Evolutionary conservation across 1,140 invertebrate species (phyloP).

Genomic region (Coenobita brevimanus): DNA sequence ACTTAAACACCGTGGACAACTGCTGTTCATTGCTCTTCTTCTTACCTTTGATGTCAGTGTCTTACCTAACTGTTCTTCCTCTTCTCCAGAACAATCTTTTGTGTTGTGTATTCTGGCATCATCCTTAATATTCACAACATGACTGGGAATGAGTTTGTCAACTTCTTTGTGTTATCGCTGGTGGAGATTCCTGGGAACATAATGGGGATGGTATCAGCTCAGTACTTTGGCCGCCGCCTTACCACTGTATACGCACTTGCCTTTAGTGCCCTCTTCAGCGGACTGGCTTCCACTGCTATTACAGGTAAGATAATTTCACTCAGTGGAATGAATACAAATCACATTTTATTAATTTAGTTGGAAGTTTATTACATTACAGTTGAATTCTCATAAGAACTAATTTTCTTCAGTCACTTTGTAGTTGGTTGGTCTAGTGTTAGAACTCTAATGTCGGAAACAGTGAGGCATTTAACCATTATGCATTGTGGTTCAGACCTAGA

Average conservation of each 20-base stretch:
- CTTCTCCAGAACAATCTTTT: conserved; percentile 76
- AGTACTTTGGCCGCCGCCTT: conserved; percentile 77
- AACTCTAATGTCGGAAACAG: too few relatives aligned
- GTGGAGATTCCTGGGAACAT: conserved; percentile 78
- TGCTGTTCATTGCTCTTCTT: background rate
- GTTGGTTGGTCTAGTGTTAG: too few relatives aligned
- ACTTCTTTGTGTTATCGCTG: conserved; percentile 79
- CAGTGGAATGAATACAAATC: too few relatives aligned
- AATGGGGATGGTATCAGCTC: conserved; percentile 72
- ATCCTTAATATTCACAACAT: conserved; percentile 79
- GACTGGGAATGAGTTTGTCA: conserved; percentile 80
- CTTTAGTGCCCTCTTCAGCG: conserved; percentile 73
- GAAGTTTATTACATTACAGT: too few relatives aligned
- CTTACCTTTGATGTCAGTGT: background rate
- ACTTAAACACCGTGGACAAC: too few relatives aligned
- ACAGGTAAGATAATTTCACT: conserved; percentile 19
- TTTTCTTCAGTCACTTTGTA: too few relatives aligned
- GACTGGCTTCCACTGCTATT: conserved; percentile 39
- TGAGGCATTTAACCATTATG: too few relatives aligned
- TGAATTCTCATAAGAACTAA: too few relatives aligned
- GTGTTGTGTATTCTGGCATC: conserved; percentile 78
- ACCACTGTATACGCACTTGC: conserved; percentile 72
- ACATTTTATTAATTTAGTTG: too few relatives aligned
- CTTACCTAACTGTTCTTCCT: conserved; percentile 18
- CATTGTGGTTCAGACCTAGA: too few relatives aligned